A percentile compares a stretch with the other conserved stretches of the same genome.
Conservation (phyloP, 2,113 vertebrate genomes). For the Telmatochromis brachygnathus region DNA sequence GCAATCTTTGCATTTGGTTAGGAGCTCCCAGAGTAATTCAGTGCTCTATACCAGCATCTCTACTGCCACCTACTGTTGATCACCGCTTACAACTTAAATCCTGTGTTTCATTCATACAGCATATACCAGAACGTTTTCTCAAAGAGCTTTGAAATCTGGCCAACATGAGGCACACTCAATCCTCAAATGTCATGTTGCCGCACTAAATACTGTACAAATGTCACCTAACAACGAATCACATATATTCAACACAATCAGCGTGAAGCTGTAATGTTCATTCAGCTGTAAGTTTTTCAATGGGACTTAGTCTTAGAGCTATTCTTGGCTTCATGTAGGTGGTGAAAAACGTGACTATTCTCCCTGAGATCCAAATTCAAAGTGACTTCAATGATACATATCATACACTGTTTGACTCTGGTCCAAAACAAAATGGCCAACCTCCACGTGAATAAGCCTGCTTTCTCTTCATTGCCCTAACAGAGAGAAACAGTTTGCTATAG, state of each 20-base stretch:
- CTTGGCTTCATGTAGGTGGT: not conserved
- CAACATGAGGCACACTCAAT: not conserved
- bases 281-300: not conserved
- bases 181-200: not conserved
- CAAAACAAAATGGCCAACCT: not conserved
- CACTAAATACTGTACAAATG: not conserved
- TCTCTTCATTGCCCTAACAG: not conserved
- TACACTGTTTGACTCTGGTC: fast-evolving
- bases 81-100: not conserved
- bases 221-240: not conserved
- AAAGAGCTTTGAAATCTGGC: not conserved
- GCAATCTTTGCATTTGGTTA: not conserved
- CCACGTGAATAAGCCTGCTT: not conserved
- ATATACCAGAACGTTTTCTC: not conserved
- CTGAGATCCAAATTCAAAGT: not conserved
- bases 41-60: not conserved
- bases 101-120: not conserved
- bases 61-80: not conserved
- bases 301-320: not conserved
- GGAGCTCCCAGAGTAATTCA: not conserved
- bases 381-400: fast-evolving
- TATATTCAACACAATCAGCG: not conserved
- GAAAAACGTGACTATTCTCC: not conserved
- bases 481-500: not conserved
- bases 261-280: not conserved